Conservation (phyloP, 2,113 vertebrate species). For the Phalacrocorax aristotelis region DNA sequence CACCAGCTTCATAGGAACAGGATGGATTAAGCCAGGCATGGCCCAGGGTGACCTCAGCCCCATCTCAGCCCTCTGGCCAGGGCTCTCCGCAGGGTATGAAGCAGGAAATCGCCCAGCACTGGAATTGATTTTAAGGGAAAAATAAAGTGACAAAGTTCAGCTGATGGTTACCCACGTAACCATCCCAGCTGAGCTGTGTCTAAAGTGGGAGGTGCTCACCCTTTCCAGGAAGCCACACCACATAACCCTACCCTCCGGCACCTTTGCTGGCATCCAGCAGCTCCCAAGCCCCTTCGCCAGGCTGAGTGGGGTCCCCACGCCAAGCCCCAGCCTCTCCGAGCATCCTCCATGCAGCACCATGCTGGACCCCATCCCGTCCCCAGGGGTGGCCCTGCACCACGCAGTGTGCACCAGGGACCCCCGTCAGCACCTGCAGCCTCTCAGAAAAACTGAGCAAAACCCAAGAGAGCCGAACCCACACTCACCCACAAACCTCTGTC, state of each 20-base stretch:
- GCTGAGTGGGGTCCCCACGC: neutral
- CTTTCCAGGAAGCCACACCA: neutral
- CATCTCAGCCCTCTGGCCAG: neutral
- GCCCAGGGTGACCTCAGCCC: neutral
- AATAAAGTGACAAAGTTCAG: neutral
- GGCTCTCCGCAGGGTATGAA: neutral
- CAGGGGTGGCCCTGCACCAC: neutral
- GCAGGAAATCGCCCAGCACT: neutral
- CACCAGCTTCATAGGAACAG: neutral
- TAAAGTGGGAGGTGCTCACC: neutral
- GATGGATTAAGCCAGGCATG: neutral
- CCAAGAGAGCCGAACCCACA: neutral
- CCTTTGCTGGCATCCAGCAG: neutral
- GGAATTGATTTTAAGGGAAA: neutral
- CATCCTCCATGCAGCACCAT: neutral
- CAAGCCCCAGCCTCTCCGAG: neutral
- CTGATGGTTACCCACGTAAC: neutral
- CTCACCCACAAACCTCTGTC: neutral
- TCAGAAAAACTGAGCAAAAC: neutral
- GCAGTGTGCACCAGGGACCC: rapidly evolving
- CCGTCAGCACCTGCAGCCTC: neutral
- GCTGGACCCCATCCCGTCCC: rapidly evolving
- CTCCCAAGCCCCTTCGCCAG: neutral
- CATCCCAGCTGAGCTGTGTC: neutral
- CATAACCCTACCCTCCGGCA: neutral